Evolutionary conservation across 1,140 invertebrate genomes (phyloP).

Genomic region (Lerema accius): DNA sequence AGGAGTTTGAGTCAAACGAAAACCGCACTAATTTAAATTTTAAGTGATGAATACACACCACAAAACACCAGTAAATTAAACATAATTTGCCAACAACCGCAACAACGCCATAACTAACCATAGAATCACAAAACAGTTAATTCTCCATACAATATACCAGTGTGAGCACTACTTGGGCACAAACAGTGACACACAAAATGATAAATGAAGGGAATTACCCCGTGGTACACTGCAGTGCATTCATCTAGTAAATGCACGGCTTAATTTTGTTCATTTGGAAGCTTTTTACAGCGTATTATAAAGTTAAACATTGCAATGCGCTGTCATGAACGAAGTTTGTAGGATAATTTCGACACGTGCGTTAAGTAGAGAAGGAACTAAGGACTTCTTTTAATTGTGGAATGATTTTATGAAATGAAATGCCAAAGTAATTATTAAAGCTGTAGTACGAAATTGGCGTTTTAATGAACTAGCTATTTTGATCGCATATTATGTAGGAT

Average conservation of each 20-base stretch:
- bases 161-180: conserved; percentile 3
- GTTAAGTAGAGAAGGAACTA: no score
- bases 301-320: no score
- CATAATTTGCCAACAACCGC: conserved; percentile 18
- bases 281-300: no score
- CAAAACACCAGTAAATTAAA: background rate
- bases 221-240: conserved; percentile 23
- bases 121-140: conserved; percentile 13
- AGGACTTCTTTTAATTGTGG: no score
- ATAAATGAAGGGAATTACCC: conserved; percentile 28
- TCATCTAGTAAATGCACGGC: conserved; percentile 18
- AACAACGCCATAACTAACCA: conserved; percentile 9
- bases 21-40: background rate
- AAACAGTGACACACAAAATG: conserved; percentile 17
- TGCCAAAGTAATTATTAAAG: no score
- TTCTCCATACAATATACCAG: conserved; percentile 24
- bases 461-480: no score
- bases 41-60: background rate
- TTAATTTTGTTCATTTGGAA: conserved; percentile 18
- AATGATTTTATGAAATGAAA: no score
- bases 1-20: no score
- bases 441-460: no score
- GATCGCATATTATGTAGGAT: no score
- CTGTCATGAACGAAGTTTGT: no score
- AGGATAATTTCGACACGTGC: no score